A percentile compares a stretch with the other conserved stretches of the same genome.
phyloP scores from a whole-genome alignment of 2,113 vertebrate genomes.

The Muntiacus muntjak region DNA sequence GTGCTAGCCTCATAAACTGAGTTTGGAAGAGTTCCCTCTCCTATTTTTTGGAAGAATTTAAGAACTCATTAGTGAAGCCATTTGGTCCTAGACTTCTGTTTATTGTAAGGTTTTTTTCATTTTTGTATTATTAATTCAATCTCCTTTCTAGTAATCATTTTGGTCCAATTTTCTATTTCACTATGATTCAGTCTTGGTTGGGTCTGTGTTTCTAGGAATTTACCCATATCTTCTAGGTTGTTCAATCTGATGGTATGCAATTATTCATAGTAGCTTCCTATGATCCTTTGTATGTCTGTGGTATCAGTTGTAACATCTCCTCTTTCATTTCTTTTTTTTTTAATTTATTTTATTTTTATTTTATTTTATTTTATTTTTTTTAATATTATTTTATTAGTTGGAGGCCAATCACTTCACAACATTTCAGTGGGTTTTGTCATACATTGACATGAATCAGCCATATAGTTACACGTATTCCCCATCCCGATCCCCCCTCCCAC shows the following conservation, averaged over 20 bases:
- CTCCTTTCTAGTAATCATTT: background rate
- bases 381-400: too few relatives aligned
- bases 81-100: background rate
- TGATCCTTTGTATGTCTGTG: background rate
- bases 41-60: background rate
- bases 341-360: too few relatives aligned
- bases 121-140: background rate
- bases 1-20: background rate
- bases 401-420: too few relatives aligned
- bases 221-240: background rate
- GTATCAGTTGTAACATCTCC: background rate
- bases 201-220: background rate
- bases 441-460: too few relatives aligned
- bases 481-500: too few relatives aligned
- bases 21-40: background rate
- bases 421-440: too few relatives aligned
- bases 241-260: background rate
- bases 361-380: too few relatives aligned
- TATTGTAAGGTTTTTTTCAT: background rate
- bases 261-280: background rate
- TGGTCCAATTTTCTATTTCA: background rate
- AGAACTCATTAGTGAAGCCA: background rate
- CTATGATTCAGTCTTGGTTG: background rate
- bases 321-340: background rate
- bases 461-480: too few relatives aligned